phyloP scores from a whole-genome alignment of 64 coral and sea anemone genomes.

The Orbicella faveolata region DNA sequence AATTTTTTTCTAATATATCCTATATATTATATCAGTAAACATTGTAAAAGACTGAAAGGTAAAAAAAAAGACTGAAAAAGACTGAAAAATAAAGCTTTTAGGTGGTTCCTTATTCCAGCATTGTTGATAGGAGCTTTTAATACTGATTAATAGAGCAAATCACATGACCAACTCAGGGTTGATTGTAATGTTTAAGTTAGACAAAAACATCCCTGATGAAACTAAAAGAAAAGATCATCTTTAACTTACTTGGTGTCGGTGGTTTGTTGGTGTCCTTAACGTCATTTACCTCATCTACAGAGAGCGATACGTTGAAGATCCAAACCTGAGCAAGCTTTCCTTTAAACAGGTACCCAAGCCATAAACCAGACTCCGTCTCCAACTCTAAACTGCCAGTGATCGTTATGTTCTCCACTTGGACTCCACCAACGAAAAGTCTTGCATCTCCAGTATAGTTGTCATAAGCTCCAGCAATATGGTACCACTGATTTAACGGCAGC shows the following conservation, averaged over 20 bases:
- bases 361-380: constrained; percentile 20
- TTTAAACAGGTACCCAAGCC: constrained; percentile 38
- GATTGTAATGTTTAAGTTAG: too few species aligned
- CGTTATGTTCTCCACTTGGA: background rate
- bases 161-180: too few species aligned
- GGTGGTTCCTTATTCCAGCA: too few species aligned
- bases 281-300: background rate
- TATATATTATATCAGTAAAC: too few species aligned
- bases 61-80: too few species aligned
- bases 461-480: constrained; percentile 19
- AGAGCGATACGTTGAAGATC: constrained; percentile 10
- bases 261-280: background rate
- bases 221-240: background rate
- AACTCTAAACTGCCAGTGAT: background rate
- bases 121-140: too few species aligned
- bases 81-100: too few species aligned
- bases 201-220: too few species aligned
- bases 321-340: constrained; percentile 11
- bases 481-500: background rate
- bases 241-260: background rate
- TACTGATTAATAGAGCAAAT: too few species aligned
- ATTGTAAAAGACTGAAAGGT: too few species aligned
- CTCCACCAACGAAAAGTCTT: constrained; percentile 2
- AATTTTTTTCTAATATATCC: too few species aligned
- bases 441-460: background rate